Evolutionary conservation across 2,113 vertebrate genomes (phyloP), one percentile per base, ranked within the genome.

Genomic region (Ictalurus furcatus): DNA sequence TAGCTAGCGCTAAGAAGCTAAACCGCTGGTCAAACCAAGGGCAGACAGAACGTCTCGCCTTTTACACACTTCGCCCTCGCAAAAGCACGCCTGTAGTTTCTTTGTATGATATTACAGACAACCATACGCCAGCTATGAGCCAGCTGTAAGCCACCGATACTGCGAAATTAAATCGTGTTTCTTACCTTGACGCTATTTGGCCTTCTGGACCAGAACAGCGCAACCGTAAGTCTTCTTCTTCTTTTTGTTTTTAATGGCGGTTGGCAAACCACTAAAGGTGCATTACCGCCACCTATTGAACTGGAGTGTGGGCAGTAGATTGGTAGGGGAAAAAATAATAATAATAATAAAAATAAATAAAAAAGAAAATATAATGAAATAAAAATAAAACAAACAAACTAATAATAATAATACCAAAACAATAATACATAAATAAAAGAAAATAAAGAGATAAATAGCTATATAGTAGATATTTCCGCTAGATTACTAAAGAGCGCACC

Each of bases 191-290:
- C 93, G 96, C 95, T 95, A 95, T 96, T 96, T 96, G 95, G 95
- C 94, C 96, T 96, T 95, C 94, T 95, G 58, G 95, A 96, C 95
- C 95, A 95, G 94, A 96, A 95, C 95, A 96, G 95, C 95, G 89
- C 65, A 88, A 89, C 81, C 87, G 37, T 44, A 19, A 90, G 34
- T 34, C 34, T 34, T 34, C 34, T 34, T 34, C 34, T 34, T 34
- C 34, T 34, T 34, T 34, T 34, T 34, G 34, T 34, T 34, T 34
- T 34, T 34, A 34, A 34, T 34, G 1, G 1, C 34, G 34, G 34
- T 34, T 34, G 34, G 34, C 34, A 34, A 34, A 34, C 34, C 34
- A 34, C 34, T 34, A 34, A 34, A 34, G 34, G 34, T 34, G 34
- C 34, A 34, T 34, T 34, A 34, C 34, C 34, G 34, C 34, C 34